A percentile compares a stretch with the other conserved stretches of the same genome.
These are phyloP conservation scores for Camponotus fellah DNA, from an alignment of 2,888 invertebrate genomes.

Conservation along the genomic window DNA sequence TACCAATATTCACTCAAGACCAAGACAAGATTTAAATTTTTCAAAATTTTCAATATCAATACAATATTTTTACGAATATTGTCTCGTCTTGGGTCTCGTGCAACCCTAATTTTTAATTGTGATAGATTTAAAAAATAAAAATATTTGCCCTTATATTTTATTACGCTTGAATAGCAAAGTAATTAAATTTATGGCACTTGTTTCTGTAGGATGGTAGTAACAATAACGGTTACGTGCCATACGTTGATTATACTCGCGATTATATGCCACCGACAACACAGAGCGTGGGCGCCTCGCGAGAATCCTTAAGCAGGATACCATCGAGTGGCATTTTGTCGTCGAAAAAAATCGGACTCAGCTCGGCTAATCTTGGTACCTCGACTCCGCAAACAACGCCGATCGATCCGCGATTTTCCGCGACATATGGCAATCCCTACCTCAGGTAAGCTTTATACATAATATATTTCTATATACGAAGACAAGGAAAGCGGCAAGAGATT, in stretches of 20 bases:
- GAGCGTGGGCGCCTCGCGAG: conserved; percentile 83
- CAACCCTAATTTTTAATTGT: too few species aligned
- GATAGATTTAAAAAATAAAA: too few species aligned
- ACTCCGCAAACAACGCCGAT: conserved; percentile 87
- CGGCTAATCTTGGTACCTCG: conserved; percentile 82
- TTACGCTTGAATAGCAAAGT: not conserved
- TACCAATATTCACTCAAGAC: too few species aligned
- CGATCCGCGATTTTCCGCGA: conserved; percentile 95
- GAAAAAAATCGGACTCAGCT: conserved; percentile 85
- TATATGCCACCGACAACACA: conserved; percentile 93
- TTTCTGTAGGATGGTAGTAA: conserved; percentile 91
- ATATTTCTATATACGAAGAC: not conserved
- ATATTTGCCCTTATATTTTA: not conserved
- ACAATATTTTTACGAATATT: too few species aligned
- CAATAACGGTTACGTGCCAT: conserved; percentile 95
- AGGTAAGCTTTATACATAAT: conserved; percentile 87
- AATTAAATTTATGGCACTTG: not conserved
- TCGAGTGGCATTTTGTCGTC: conserved; percentile 83
- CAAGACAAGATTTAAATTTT: too few species aligned
- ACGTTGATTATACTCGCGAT: conserved; percentile 95
- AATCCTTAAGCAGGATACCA: conserved; percentile 84
- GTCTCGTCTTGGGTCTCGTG: too few species aligned
- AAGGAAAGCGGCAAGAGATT: not conserved
- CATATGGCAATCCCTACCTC: conserved; percentile 96
- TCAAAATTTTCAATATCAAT: too few species aligned